A percentile compares a stretch with the other conserved stretches of the same genome.
phyloP scores from a whole-genome alignment of 2,797 vertebrate species.

The Mareca strepera region DNA sequence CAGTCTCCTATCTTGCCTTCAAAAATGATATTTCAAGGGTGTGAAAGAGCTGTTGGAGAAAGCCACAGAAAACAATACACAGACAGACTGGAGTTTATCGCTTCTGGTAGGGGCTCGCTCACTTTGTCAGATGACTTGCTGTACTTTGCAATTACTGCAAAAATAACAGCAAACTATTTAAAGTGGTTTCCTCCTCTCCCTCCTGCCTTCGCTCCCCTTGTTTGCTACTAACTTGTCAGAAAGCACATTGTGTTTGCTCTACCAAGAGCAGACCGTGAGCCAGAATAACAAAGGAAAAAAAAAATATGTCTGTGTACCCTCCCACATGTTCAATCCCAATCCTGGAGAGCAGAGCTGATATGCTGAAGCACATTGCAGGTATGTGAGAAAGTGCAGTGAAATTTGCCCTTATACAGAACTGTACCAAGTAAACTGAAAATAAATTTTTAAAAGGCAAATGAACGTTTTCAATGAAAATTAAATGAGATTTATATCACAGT shows the following conservation, averaged over 20 bases:
- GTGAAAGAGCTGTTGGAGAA: slow-evolving; percentile 65
- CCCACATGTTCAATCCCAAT: neutral
- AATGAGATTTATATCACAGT: slow-evolving; percentile 35
- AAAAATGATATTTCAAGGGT: slow-evolving; percentile 69
- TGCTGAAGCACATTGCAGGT: neutral
- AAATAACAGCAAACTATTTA: slow-evolving; percentile 67
- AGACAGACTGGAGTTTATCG: slow-evolving; percentile 12
- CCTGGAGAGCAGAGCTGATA: neutral
- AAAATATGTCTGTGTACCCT: neutral
- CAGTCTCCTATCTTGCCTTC: slow-evolving; percentile 58
- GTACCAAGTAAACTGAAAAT: slow-evolving; percentile 4
- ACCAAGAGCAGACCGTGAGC: neutral
- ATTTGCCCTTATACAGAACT: slow-evolving; percentile 10
- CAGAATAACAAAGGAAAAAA: neutral
- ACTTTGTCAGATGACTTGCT: slow-evolving; percentile 66
- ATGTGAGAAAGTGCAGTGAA: neutral
- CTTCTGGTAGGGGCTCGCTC: slow-evolving; percentile 17
- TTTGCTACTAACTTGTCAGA: neutral
- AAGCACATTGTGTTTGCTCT: neutral
- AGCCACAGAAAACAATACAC: slow-evolving; percentile 54
- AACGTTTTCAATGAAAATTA: slow-evolving; percentile 30
- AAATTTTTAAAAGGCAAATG: neutral
- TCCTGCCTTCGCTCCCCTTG: neutral
- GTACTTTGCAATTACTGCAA: slow-evolving; percentile 64
- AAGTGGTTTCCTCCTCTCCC: slow-evolving; percentile 23